Percentiles rank a stretch among this genome's conserved stretches.
phyloP scores from a whole-genome alignment of 2,797 vertebrate species.

The Eulemur albifrons region DNA sequence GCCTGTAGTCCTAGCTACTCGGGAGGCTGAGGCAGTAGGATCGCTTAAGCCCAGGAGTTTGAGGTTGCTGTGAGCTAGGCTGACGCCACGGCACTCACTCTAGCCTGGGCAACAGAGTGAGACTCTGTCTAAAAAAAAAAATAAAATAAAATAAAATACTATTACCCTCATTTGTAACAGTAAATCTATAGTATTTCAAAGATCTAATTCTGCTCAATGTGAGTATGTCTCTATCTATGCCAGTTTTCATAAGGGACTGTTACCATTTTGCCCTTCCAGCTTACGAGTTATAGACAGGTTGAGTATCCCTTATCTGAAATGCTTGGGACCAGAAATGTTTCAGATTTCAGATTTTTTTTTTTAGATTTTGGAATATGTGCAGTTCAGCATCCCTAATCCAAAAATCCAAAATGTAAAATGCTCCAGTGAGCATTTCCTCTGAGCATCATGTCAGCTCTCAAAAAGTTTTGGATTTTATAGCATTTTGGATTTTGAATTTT shows the following conservation, averaged over 20 bases:
- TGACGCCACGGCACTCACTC: no score
- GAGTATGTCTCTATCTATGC: constrained; percentile 63
- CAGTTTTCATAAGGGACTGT: constrained; percentile 72
- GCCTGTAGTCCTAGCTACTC: no score
- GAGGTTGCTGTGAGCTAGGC: no score
- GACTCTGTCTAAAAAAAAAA: no score
- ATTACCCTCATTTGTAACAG: constrained; percentile 75
- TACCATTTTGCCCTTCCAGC: constrained; percentile 75
- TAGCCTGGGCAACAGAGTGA: no score
- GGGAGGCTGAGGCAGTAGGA: no score
- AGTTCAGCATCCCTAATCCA: neutral
- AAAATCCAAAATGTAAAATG: neutral
- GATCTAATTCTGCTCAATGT: constrained; percentile 40
- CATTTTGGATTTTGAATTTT: neutral
- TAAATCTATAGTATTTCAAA: constrained; percentile 72
- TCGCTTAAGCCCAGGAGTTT: no score
- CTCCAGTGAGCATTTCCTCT: neutral
- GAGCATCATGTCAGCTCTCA: neutral
- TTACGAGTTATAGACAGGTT: constrained; percentile 41
- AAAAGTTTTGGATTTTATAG: neutral
- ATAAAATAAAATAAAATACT: no score
- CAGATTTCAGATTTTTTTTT: neutral
- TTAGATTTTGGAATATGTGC: neutral
- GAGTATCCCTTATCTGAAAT: neutral
- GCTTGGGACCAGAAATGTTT: neutral